A percentile compares a stretch with the other conserved stretches of the same genome.
Conservation (phyloP, 2,888 invertebrate species). For the Scaptodrosophila latifasciaeformis region DNA sequence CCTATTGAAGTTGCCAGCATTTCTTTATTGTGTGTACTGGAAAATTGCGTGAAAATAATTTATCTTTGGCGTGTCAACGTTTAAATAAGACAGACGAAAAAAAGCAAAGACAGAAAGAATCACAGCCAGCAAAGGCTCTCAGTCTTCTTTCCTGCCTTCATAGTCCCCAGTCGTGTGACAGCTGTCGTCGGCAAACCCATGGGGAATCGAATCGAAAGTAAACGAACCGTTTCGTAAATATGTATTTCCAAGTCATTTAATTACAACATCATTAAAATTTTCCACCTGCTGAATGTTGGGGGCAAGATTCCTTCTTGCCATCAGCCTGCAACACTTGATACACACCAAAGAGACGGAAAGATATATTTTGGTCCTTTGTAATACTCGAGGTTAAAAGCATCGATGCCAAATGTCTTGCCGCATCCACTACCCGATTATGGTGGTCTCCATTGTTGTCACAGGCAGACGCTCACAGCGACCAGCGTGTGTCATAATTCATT, state of each 20-base stretch:
- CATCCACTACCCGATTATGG: not conserved
- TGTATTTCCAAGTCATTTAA: constrained; percentile 63
- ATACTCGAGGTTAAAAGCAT: too few relatives aligned
- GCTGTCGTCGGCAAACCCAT: constrained; percentile 23
- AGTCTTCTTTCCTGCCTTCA: not conserved
- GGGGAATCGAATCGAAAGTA: constrained; percentile 32
- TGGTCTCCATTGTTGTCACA: not conserved
- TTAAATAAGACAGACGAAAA: constrained; percentile 28
- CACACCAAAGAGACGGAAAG: too few relatives aligned
- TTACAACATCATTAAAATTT: constrained; percentile 64
- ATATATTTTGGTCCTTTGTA: too few relatives aligned
- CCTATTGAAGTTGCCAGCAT: constrained; percentile 36
- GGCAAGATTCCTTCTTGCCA: too few relatives aligned
- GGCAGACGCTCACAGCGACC: not conserved
- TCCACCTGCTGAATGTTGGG: constrained; percentile 39
- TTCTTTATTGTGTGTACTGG: constrained; percentile 57
- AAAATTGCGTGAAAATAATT: constrained; percentile 65
- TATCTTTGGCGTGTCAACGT: constrained; percentile 57
- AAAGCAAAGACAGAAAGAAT: not conserved
- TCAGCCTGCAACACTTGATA: too few relatives aligned
- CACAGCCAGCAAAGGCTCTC: not conserved
- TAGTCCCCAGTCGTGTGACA: constrained; percentile 16
- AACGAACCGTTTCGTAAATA: constrained; percentile 54
- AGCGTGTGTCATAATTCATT: not conserved
- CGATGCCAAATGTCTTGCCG: constrained; percentile 20